These are phyloP conservation scores for Invenusta paracnida DNA, from an alignment of 2,888 invertebrate species.

Conservation along the genomic window DNA sequence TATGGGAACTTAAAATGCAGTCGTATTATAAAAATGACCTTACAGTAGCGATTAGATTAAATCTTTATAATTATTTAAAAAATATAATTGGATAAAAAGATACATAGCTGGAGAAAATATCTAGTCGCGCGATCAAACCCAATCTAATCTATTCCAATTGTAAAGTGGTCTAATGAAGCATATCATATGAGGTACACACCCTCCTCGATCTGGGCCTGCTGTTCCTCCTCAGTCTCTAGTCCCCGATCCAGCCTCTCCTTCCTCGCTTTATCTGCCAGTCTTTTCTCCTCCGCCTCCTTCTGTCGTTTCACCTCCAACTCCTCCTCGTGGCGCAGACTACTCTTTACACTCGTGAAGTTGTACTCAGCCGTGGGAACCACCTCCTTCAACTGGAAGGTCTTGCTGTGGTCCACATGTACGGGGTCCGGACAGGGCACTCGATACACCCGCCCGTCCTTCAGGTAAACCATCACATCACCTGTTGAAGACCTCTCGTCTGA, in stretches of 20 bases:
- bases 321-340: slow-evolving; percentile 58
- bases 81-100: too few species aligned
- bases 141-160: too few species aligned
- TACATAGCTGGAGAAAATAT: too few species aligned
- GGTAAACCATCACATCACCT: slow-evolving; percentile 52
- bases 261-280: slow-evolving; percentile 55
- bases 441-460: slow-evolving; percentile 54
- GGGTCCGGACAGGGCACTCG: slow-evolving; percentile 56
- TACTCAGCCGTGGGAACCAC: slow-evolving; percentile 48
- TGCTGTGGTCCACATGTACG: slow-evolving; percentile 55
- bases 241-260: slow-evolving; percentile 56
- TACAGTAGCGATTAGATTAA: too few species aligned
- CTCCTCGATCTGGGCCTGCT: slow-evolving; percentile 50
- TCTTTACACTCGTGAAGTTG: slow-evolving; percentile 59
- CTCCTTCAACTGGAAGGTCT: slow-evolving; percentile 55
- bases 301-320: slow-evolving; percentile 54
- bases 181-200: too few species aligned
- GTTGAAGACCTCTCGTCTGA: background rate
- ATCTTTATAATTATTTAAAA: too few species aligned
- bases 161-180: too few species aligned
- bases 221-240: slow-evolving; percentile 54
- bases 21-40: too few species aligned
- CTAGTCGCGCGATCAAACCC: too few species aligned
- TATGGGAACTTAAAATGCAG: too few species aligned
- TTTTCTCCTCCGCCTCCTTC: slow-evolving; percentile 55